These are phyloP conservation scores for Orestias chungarensis DNA, from an alignment of 2,797 vertebrate species.

Conservation along the genomic window DNA sequence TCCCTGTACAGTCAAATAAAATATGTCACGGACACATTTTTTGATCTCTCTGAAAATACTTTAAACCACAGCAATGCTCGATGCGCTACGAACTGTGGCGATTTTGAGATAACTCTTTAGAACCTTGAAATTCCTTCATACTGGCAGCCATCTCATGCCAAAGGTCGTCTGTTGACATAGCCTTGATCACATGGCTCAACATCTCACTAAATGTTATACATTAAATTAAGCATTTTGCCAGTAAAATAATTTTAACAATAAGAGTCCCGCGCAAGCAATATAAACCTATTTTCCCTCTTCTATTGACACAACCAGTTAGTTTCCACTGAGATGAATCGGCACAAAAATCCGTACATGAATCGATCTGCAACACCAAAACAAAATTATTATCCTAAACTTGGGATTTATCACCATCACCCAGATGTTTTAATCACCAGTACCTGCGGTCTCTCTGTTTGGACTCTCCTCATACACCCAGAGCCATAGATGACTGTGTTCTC, in stretches of 20 bases:
- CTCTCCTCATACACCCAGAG: constrained; percentile 90
- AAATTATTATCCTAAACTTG: neutral
- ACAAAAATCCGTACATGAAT: neutral
- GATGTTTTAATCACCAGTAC: constrained; percentile 63
- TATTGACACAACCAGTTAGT: neutral
- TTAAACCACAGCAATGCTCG: neutral
- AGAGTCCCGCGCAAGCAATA: neutral
- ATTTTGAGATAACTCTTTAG: neutral
- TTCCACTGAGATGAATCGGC: too few species aligned
- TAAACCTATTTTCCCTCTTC: neutral
- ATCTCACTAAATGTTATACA: neutral
- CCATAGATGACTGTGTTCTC: constrained; percentile 97
- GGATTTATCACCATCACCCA: neutral
- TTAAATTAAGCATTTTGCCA: neutral
- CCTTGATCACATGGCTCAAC: neutral
- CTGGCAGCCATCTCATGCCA: neutral
- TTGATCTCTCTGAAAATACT: neutral
- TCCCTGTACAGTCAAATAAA: too few species aligned
- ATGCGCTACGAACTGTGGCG: neutral
- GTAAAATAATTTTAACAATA: neutral
- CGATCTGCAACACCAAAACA: neutral
- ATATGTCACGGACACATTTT: neutral
- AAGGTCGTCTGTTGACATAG: neutral
- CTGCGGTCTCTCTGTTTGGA: constrained; percentile 96
- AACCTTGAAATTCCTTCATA: neutral